Conservation (phyloP, 1,140 invertebrate species). For the Drosophila ficusphila region DNA sequence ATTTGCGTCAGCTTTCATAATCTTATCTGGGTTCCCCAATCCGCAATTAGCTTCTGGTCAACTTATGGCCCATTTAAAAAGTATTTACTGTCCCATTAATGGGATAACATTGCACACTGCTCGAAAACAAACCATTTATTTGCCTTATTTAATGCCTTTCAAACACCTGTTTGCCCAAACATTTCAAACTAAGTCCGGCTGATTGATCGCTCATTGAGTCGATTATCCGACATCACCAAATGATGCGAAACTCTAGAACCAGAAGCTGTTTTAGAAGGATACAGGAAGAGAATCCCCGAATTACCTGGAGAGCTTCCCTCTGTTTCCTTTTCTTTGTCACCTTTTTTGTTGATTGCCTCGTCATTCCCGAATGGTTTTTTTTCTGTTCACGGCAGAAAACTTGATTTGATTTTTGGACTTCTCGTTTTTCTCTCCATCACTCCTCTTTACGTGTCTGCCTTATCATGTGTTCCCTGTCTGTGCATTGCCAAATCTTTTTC, state of each 20-base stretch:
- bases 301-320: constrained; percentile 11
- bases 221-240: constrained; percentile 7
- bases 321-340: neutral
- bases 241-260: neutral
- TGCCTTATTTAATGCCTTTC: neutral
- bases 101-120: neutral
- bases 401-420: constrained; percentile 41
- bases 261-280: constrained; percentile 2
- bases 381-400: constrained; percentile 45
- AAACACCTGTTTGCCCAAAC: constrained; percentile 11
- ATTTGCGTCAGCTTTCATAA: constrained; percentile 34
- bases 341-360: neutral
- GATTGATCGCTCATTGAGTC: constrained; percentile 24
- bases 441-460: constrained; percentile 50
- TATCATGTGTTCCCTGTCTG: constrained; percentile 62
- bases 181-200: neutral
- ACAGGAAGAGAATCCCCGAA: constrained; percentile 7
- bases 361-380: constrained; percentile 27
- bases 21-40: constrained; percentile 20
- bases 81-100: constrained; percentile 24
- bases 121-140: neutral
- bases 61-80: constrained; percentile 39
- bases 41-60: constrained; percentile 35
- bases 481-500: constrained; percentile 66
- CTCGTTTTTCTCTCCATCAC: constrained; percentile 4